Conservation (phyloP, 1,140 invertebrate genomes). For the Manduca sexta region DNA sequence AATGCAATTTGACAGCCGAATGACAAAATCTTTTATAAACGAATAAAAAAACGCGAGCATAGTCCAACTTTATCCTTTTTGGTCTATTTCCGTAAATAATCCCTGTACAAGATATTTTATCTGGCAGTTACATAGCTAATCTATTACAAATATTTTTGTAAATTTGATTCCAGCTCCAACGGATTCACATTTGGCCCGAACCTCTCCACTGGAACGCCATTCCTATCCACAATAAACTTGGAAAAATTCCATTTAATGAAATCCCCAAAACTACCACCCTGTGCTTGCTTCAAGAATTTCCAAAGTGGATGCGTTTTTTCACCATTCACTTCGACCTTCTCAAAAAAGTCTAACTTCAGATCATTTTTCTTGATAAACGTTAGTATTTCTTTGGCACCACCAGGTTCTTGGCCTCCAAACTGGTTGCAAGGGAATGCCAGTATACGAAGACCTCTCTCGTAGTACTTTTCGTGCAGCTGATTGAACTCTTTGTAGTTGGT, state of each 20-base stretch:
- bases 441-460: constrained; percentile 77
- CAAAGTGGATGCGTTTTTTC: constrained; percentile 89
- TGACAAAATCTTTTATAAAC: no score
- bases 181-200: constrained; percentile 86
- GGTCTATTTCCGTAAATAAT: no score
- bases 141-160: constrained; percentile 49
- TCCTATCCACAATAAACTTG: constrained; percentile 93
- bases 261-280: constrained; percentile 82
- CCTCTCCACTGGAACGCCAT: constrained; percentile 88
- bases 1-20: no score
- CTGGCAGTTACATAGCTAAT: no score
- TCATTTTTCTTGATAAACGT: constrained; percentile 81
- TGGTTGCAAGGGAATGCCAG: constrained; percentile 96
- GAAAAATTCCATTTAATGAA: constrained; percentile 98
- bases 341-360: constrained; percentile 86
- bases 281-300: constrained; percentile 77
- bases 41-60: no score
- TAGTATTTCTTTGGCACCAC: constrained; percentile 81
- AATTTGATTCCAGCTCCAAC: constrained; percentile 38
- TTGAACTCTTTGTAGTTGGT: constrained; percentile 86
- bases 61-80: no score
- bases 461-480: constrained; percentile 82
- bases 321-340: constrained; percentile 91
- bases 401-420: constrained; percentile 89
- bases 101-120: no score